phyloP scores from a whole-genome alignment of 2,797 vertebrate genomes.

The Alca torda region DNA sequence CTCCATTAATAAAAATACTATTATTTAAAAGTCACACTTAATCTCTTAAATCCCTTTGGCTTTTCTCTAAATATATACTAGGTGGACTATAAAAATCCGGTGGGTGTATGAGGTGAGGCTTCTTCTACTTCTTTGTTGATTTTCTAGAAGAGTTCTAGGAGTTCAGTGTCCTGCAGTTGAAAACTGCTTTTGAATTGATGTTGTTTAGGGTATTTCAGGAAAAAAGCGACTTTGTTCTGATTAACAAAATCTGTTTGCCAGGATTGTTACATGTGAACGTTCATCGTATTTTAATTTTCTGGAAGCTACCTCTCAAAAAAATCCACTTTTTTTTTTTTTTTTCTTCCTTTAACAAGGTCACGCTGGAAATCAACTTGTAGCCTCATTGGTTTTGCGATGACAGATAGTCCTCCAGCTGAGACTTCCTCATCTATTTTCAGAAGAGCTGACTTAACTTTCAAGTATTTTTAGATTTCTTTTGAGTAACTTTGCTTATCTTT shows the following conservation, averaged over 20 bases:
- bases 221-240: neutral
- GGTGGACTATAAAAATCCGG: neutral
- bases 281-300: neutral
- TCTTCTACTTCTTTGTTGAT: neutral
- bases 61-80: neutral
- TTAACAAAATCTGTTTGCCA: neutral
- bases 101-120: neutral
- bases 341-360: neutral
- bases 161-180: neutral
- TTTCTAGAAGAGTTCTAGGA: neutral
- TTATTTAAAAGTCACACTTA: neutral
- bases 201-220: neutral
- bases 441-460: neutral
- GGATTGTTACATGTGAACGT: neutral
- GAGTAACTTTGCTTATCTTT: neutral
- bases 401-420: neutral
- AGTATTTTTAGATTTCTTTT: constrained; percentile 10
- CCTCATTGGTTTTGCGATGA: neutral
- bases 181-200: neutral
- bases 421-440: neutral
- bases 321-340: neutral
- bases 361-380: fast-evolving
- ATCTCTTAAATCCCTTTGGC: neutral
- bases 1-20: neutral
- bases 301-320: neutral